Percentiles rank a stretch among this genome's conserved stretches.
phyloP scores from a whole-genome alignment of 2,888 invertebrate genomes.

The Eilema caniola region DNA sequence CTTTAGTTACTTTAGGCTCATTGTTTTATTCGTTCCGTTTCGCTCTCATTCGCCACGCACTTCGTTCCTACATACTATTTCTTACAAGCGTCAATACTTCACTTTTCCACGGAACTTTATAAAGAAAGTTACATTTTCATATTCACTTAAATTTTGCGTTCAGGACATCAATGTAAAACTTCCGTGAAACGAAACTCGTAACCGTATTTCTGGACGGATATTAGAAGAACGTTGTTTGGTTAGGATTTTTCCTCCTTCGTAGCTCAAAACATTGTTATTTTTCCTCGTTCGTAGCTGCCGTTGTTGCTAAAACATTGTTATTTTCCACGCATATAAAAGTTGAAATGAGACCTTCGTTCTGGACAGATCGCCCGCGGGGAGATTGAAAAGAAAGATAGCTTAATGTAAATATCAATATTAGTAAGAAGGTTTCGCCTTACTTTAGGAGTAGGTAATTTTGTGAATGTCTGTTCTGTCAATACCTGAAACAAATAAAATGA shows the following conservation, averaged over 20 bases:
- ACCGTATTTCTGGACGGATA: constrained; percentile 31
- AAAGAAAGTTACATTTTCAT: constrained; percentile 38
- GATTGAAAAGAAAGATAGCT: not conserved
- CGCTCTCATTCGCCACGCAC: constrained; percentile 60
- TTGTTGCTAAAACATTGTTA: constrained; percentile 15
- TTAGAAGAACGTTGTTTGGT: constrained; percentile 24
- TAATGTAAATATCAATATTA: constrained; percentile 1
- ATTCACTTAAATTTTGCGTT: constrained; percentile 36
- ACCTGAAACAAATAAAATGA: constrained; percentile 42
- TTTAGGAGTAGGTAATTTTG: not conserved
- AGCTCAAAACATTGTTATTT: constrained; percentile 15
- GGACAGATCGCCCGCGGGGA: constrained; percentile 8
- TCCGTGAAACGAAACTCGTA: constrained; percentile 25
- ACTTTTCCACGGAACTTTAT: constrained; percentile 33
- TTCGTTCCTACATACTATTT: constrained; percentile 16
- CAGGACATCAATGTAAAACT: constrained; percentile 32
- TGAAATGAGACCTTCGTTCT: not conserved
- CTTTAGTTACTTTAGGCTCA: constrained; percentile 50
- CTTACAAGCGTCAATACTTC: not conserved
- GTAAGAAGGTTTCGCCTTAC: constrained; percentile 7
- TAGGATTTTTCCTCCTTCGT: constrained; percentile 22
- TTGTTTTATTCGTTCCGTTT: constrained; percentile 68
- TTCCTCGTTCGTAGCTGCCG: not conserved
- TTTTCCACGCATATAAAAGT: constrained; percentile 14
- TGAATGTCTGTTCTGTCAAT: not conserved